Evolutionary conservation across 35 echinoderm and acorn worm species (phyloP), one percentile per base, ranked within the genome.

Genomic region (Lytechinus pictus): DNA sequence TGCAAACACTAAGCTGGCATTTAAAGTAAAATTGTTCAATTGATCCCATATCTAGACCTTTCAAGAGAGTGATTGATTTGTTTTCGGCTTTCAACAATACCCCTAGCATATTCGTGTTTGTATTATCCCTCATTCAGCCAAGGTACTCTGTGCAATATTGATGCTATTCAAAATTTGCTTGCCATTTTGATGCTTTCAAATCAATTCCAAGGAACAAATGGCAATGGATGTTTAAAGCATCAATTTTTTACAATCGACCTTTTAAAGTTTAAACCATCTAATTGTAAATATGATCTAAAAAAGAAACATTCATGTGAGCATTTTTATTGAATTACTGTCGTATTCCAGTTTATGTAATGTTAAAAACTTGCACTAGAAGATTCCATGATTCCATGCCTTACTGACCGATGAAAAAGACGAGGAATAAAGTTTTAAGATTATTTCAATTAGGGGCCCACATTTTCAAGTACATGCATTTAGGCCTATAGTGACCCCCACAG

Each of bases 51-150:
- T 44, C 33, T 79, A 79, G 66, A 79, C 66, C 88, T 90, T 44
- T 90, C 14, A 44, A 90, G 44, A 90, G 88, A 90, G 52, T 90
- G 88, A 90, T 90, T 90, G 88, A 90, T 90, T 90, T 90, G 88
- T 90, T 90, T 90, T 90, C 88, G 9, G 88, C 52, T 90, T 14
- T 44, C 52, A 90, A 90, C 88, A 90, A 90, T 90, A 27, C n/a
- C 52, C 12, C 88, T 10, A 3, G 12, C 52, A 44, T 24, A 79
- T 90, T 44, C 10, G 7, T 90, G 88, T 90, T 21, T 90, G 88
- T 28, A 90, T 90, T 90, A 44, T 2, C 33, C 56, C 56, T 90
- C 28, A 51, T 90, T 51, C 88, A 90, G 13, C 52, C 16, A n/a
- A 88, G 27, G 44, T 90, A 14, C 66, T 79, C 19, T 16, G n/a